Base-by-base conservation (phyloP, 2,888 invertebrate genomes). In the Pachymerium ferrugineum region DNA sequence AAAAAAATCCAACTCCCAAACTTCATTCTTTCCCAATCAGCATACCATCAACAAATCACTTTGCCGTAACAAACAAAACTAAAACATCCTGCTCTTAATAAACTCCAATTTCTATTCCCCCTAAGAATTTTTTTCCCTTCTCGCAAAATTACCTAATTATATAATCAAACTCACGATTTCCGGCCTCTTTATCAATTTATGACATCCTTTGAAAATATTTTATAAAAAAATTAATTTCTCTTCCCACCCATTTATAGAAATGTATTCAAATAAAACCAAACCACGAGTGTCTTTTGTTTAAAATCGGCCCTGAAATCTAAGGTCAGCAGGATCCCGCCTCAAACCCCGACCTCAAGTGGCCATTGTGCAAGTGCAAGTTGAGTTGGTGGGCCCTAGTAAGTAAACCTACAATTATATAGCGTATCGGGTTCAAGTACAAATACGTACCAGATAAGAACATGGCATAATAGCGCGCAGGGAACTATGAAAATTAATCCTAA, bases 271-370 rank as follows among this genome's bases (percentile, higher is more conserved):
- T 54, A 54, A 54, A 19, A n/a, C 47, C 47, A 22, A 22, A 19
- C 0, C 47, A 54, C 47, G 47, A 54, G 10, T n/a, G 47, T 54
- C 47, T 54, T 38, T 54, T 54, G 47, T 54, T 54, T 22, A 19
- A n/a, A 19, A 54, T 54, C 47, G 47, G 47, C 47, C 47, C 47
- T 54, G 47, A 54, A 54, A 54, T 54, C 47, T 54, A 54, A 54
- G 47, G 47, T 54, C 47, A 54, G 47, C 47, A 54, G 10, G 47
- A 12, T 16, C 47, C 47, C 47, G 47, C 47, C 47, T 54, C 47
- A 54, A 54, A 54, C 47, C 47, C 47, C 47, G 47, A 54, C 47
- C 47, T 54, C 47, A 54, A 54, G 47, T 54, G 47, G 47, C 47
- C 16, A 54, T 54, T 54, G 47, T 54, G 47, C 47, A 54, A 54